Evolutionary conservation across 2,113 vertebrate species (phyloP).

Genomic region (Gallinago jamesoni): DNA sequence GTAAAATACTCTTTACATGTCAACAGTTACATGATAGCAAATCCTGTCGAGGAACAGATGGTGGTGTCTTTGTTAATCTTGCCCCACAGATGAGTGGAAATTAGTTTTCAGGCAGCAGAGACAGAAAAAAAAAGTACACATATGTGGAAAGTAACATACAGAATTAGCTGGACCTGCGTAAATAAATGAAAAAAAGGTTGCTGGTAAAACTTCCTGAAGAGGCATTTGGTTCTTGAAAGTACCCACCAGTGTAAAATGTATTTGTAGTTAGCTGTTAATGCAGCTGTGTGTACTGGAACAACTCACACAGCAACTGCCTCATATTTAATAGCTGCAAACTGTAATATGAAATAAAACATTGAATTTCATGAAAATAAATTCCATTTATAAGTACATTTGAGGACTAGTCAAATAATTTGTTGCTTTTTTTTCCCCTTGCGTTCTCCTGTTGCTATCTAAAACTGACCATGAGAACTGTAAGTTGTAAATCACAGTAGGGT

Average conservation of each 20-base stretch:
- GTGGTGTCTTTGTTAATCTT: slow-evolving; percentile 56
- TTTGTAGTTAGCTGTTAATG: slow-evolving; percentile 59
- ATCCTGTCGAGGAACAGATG: slow-evolving; percentile 9
- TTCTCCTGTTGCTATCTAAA: slow-evolving; percentile 17
- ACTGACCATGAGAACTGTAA: background rate
- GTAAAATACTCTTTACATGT: slow-evolving; percentile 58
- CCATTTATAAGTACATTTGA: slow-evolving; percentile 9
- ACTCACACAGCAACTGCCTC: slow-evolving; percentile 47
- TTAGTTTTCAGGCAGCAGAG: slow-evolving; percentile 14
- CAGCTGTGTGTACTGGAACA: slow-evolving; percentile 67
- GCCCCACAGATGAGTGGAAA: slow-evolving; percentile 43
- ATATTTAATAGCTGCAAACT: slow-evolving; percentile 58
- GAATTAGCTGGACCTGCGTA: background rate
- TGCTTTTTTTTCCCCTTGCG: background rate
- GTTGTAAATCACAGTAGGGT: background rate
- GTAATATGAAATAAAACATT: slow-evolving; percentile 58
- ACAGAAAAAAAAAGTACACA: background rate
- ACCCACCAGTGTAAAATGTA: slow-evolving; percentile 31
- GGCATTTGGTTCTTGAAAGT: slow-evolving; percentile 55
- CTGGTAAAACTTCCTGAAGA: slow-evolving; percentile 42
- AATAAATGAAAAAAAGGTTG: slow-evolving; percentile 20
- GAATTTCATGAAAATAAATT: slow-evolving; percentile 30
- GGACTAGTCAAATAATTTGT: background rate
- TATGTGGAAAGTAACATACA: slow-evolving; percentile 6
- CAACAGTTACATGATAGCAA: slow-evolving; percentile 47